Percentiles rank a stretch among this genome's conserved stretches.
These are phyloP conservation scores for Neosilurus mollespiculum DNA, from an alignment of 2,797 vertebrate genomes.

Conservation along the genomic window DNA sequence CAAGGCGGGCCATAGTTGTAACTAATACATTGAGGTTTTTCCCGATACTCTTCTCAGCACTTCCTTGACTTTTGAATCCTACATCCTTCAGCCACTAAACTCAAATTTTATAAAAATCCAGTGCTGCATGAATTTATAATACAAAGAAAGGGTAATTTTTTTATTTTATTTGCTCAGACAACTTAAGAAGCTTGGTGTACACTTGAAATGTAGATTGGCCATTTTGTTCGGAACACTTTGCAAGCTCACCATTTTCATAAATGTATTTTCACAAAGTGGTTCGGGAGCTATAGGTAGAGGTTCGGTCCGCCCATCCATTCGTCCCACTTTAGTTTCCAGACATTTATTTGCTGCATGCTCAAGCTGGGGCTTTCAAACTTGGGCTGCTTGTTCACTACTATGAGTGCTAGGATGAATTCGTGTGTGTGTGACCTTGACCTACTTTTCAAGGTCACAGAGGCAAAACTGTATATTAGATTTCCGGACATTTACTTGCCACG, in stretches of 20 bases:
- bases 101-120: background rate
- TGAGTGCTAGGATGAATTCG: too few species aligned
- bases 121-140: background rate
- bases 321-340: too few species aligned
- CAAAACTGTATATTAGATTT: too few species aligned
- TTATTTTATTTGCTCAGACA: background rate
- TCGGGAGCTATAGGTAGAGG: too few species aligned
- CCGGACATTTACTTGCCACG: too few species aligned
- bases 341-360: too few species aligned
- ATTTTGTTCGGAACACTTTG: background rate
- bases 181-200: background rate
- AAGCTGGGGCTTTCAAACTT: too few species aligned
- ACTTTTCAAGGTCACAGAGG: too few species aligned
- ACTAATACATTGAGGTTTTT: background rate
- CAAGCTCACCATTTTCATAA: background rate
- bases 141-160: background rate
- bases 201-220: background rate
- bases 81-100: background rate
- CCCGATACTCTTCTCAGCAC: background rate
- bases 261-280: too few species aligned
- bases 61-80: background rate
- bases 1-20: background rate
- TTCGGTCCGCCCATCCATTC: too few species aligned
- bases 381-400: too few species aligned
- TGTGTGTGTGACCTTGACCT: too few species aligned